Base-by-base conservation (phyloP, 2,113 vertebrate genomes). In the Mormoops blainvillei region DNA sequence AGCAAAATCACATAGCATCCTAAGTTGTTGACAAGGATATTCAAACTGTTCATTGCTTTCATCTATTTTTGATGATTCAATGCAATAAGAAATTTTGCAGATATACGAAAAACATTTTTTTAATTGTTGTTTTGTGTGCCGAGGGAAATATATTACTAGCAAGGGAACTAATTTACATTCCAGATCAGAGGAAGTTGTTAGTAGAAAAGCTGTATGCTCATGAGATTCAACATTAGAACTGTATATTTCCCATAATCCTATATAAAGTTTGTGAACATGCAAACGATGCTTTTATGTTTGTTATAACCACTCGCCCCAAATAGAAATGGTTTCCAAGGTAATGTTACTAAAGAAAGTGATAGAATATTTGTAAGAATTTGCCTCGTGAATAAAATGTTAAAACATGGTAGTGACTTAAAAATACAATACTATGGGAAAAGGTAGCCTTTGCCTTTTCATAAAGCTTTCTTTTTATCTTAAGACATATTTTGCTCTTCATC, bases 121-220 rank as follows among this genome's bases (percentile, higher is more conserved):
- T 91, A 94, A 91, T 94, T 56, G 58, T 68, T 94, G 70, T 93
- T 96, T 96, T 97, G 74, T 97, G 41, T 91, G 96, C 85, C 95
- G 89, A 98, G 98, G 96, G 91, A 97, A 97, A 96, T 91, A 97
- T 90, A 98, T 96, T 98, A 97, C 70, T 98, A 98, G 93, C 78
- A 96, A 95, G 98, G 97, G 81, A 96, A 92, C 97, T 97, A 85
- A 97, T 96, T 94, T 96, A 80, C 77, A 95, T 94, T 98, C 86
- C 87, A 96, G 91, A 98, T 87, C 65, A 95, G 95, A 98, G 91
- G 65, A 93, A 58, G 33, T 31, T 83, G 28, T n/a, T 41, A 38
- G 82, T 92, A 96, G 24, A 78, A 88, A 36, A 94, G 67, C 68
- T 93, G 97, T 94, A 96, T 71, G 71, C 86, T 94, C 61, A 97